phyloP scores from a whole-genome alignment of 1,140 invertebrate genomes.

The Parapsyche elsis region DNA sequence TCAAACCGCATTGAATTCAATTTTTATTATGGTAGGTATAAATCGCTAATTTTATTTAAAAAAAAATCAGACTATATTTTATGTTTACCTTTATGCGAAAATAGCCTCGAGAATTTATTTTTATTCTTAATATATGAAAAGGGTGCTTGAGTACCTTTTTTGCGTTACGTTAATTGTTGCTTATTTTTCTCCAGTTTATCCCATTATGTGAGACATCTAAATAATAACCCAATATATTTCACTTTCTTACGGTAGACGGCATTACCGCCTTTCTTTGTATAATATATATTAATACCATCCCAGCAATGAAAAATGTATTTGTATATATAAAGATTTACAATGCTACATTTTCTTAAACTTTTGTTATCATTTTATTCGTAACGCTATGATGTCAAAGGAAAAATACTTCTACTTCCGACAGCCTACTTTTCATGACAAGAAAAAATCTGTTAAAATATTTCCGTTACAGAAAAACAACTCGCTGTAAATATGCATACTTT shows the following conservation, averaged over 20 bases:
- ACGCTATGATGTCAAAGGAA: background rate
- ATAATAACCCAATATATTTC: constrained; percentile 34
- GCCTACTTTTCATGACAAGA: background rate
- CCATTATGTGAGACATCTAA: constrained; percentile 39
- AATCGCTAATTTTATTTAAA: no score
- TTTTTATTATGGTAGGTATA: no score
- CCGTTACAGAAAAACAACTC: background rate
- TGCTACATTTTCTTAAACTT: background rate
- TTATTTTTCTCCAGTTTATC: constrained; percentile 42
- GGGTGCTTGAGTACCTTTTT: constrained; percentile 23
- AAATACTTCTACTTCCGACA: constrained; percentile 21
- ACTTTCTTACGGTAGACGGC: constrained; percentile 21
- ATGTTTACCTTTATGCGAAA: no score
- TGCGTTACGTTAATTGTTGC: constrained; percentile 33
- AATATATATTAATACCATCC: background rate
- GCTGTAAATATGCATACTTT: background rate
- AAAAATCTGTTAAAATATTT: constrained; percentile 8
- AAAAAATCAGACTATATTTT: no score
- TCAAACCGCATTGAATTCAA: no score
- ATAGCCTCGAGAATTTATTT: background rate
- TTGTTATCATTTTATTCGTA: background rate
- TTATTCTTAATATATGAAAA: constrained; percentile 28
- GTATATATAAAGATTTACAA: no score
- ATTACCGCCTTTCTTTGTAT: background rate
- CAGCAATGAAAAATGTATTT: background rate